Evolutionary conservation across 2,888 invertebrate species (phyloP).

Genomic region (Aproaerema taeniolella): DNA sequence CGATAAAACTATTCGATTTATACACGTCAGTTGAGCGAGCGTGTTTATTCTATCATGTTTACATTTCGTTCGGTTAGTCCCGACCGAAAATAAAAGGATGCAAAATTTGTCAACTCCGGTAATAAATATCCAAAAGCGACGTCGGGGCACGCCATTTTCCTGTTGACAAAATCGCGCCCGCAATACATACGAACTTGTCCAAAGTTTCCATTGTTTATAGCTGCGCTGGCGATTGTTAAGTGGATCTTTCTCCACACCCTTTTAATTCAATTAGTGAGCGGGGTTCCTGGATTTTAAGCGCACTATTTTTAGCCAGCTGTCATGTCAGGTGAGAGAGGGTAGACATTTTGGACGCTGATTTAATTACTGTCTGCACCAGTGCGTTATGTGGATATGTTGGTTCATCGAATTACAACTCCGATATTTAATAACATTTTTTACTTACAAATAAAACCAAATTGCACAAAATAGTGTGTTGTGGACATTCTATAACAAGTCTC

Average conservation of each 20-base stretch:
- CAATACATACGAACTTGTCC: constrained; percentile 69
- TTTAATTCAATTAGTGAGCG: constrained; percentile 43
- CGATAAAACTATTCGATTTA: too few species aligned
- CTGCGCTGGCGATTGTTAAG: constrained; percentile 44
- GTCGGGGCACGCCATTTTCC: constrained; percentile 69
- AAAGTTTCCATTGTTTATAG: constrained; percentile 68
- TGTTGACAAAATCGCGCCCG: constrained; percentile 72
- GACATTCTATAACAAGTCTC: too few species aligned
- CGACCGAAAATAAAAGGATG: constrained; percentile 61
- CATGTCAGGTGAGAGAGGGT: too few species aligned
- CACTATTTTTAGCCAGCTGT: constrained; percentile 4
- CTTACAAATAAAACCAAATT: too few species aligned
- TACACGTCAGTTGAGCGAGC: constrained; percentile 24
- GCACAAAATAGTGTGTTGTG: too few species aligned
- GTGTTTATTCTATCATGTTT: constrained; percentile 50
- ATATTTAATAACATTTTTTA: too few species aligned
- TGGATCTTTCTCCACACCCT: constrained; percentile 36
- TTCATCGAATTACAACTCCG: too few species aligned
- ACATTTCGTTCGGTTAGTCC: constrained; percentile 53
- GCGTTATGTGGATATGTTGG: too few species aligned
- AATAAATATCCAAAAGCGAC: constrained; percentile 68
- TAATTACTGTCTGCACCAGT: too few species aligned
- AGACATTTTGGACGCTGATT: too few species aligned
- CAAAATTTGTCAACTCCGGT: constrained; percentile 62
- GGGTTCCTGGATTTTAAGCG: constrained; percentile 12